Base-by-base conservation (phyloP, 2,888 invertebrate species). In the Bugulina stolonifera region DNA sequence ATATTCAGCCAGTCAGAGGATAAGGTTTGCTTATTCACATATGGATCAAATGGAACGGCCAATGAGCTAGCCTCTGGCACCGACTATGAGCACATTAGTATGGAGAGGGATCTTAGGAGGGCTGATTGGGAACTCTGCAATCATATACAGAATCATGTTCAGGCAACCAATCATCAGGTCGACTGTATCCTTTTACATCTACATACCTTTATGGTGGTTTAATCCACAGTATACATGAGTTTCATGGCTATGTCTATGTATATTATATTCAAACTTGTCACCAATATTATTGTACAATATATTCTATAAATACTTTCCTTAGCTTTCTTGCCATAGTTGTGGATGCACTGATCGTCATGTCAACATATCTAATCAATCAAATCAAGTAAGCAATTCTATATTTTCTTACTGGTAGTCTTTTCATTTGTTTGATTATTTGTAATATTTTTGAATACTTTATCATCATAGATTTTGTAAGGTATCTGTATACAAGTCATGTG, bases 161-260 rank as follows among this genome's bases (percentile, higher is more conserved):
- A 64, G 32, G 64, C 64, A 27, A 29, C 64, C 5, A 32, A 64
- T 32, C 64, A 64, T 25, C 2, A 27, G 32, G 64, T 34, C 3
- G 64, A 64, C 64, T 64, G 64, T 64, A 64, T 64, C 64, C 32
- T 64, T 64, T 64, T 32, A n/a, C 10, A 10, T 52, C 52, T 52
- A 52, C 10, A 22, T 52, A 14, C 10, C 52, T 52, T 52, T 52
- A 14, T 52, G 52, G 10, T 52, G 22, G 10, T 52, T 52, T n/a
- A n/a, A n/a, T n/a, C n/a, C n/a, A n/a, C n/a, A n/a, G n/a, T n/a
- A n/a, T n/a, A n/a, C n/a, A n/a, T n/a, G n/a, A n/a, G n/a, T n/a
- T n/a, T n/a, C n/a, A n/a, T n/a, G n/a, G n/a, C n/a, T n/a, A n/a
- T n/a, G n/a, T n/a, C n/a, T n/a, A n/a, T n/a, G n/a, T n/a, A n/a